Percentiles rank a stretch among this genome's conserved stretches.
These are phyloP conservation scores for Musca domestica DNA, from an alignment of 1,140 invertebrate species.

Conservation along the genomic window DNA sequence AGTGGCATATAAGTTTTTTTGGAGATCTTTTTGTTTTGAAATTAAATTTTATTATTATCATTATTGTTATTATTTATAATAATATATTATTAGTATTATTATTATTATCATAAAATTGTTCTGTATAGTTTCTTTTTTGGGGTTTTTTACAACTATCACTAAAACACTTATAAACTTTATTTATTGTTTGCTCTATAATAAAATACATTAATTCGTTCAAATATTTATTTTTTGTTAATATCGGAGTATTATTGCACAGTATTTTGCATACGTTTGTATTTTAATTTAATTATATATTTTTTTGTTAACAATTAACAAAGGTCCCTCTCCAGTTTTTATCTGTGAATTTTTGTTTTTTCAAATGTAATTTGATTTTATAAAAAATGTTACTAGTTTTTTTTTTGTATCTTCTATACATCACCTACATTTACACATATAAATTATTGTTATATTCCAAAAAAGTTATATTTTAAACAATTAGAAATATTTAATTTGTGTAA, in stretches of 20 bases:
- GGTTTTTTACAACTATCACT: background rate
- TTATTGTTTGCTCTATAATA: background rate
- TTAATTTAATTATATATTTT: background rate
- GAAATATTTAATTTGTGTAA: background rate
- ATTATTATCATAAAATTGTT: too few relatives aligned
- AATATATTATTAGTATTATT: background rate
- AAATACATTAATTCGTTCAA: constrained; percentile 1
- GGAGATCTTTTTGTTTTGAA: background rate
- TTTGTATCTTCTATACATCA: too few relatives aligned
- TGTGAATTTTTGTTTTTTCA: background rate
- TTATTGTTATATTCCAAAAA: background rate
- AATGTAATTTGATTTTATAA: background rate
- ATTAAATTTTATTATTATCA: background rate
- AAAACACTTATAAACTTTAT: constrained; percentile 3
- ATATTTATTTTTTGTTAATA: too few relatives aligned
- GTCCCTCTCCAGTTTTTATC: constrained; percentile 12
- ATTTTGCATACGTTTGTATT: background rate
- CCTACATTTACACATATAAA: background rate
- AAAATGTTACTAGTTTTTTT: background rate
- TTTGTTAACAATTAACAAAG: constrained; percentile 21
- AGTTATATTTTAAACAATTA: background rate
- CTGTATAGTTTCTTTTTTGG: background rate
- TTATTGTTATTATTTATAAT: background rate
- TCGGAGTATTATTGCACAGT: too few relatives aligned
- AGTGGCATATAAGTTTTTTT: background rate